Evolutionary conservation across 2,888 invertebrate genomes (phyloP).

Genomic region (Phytoseiulus persimilis): DNA sequence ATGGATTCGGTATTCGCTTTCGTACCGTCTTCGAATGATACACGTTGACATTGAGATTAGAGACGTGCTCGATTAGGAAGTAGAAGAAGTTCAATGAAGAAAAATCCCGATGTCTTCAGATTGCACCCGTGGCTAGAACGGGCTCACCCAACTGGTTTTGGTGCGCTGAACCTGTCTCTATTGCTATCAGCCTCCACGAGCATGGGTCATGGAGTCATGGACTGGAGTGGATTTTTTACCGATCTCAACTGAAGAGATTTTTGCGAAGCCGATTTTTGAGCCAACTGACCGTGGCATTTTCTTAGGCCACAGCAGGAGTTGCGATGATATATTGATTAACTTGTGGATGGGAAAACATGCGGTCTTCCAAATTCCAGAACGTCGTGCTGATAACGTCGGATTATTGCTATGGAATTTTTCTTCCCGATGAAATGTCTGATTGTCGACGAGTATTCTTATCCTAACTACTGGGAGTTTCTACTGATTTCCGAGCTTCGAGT

Average conservation of each 20-base stretch:
- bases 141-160: constrained; percentile 5
- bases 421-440: neutral
- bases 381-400: no score
- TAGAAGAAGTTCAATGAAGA: neutral
- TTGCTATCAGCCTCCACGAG: neutral
- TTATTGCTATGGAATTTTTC: neutral
- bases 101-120: no score
- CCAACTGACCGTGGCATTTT: no score
- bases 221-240: neutral
- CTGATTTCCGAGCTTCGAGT: no score
- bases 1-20: neutral
- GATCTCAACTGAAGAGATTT: neutral
- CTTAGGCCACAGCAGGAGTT: no score
- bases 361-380: no score
- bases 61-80: neutral
- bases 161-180: neutral
- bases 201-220: neutral
- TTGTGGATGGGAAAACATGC: no score
- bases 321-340: no score
- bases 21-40: neutral
- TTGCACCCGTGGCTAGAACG: no score
- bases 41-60: no score
- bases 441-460: no score
- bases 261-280: neutral
- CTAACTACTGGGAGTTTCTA: no score